Conservation (phyloP, 2,113 vertebrate genomes). For the Romanogobio albipinnatus region DNA sequence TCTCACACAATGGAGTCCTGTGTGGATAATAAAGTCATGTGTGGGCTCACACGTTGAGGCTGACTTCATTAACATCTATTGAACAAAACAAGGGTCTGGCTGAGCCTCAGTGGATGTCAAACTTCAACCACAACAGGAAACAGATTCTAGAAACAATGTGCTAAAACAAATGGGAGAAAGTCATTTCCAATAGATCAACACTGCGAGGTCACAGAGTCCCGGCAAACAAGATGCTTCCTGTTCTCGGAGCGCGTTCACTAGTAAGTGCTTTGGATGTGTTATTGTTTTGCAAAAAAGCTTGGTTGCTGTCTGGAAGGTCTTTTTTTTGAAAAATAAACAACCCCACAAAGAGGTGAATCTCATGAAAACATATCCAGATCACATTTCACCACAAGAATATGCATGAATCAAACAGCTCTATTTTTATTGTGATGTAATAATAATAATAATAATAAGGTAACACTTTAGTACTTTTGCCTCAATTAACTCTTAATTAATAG, state of each 20-base stretch:
- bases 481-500: too few species aligned
- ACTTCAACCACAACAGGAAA: conserved; percentile 71
- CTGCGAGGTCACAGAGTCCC: conserved; percentile 6
- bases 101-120: conserved; percentile 48
- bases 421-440: too few species aligned
- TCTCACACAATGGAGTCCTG: conserved; percentile 58
- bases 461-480: too few species aligned
- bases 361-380: background rate
- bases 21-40: conserved; percentile 69
- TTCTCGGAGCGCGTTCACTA: background rate
- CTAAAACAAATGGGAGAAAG: conserved; percentile 48
- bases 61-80: conserved; percentile 58
- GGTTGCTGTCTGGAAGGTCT: background rate
- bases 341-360: background rate
- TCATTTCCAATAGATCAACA: conserved; percentile 41
- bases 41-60: conserved; percentile 53
- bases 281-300: conserved; percentile 11
- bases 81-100: conserved; percentile 54
- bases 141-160: conserved; percentile 65
- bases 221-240: conserved; percentile 32
- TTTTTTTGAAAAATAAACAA: background rate
- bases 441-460: too few species aligned
- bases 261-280: background rate
- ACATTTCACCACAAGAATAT: background rate
- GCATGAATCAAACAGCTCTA: background rate